These are phyloP conservation scores for Bagarius yarrelli DNA, from an alignment of 2,113 vertebrate species.

Conservation along the genomic window DNA sequence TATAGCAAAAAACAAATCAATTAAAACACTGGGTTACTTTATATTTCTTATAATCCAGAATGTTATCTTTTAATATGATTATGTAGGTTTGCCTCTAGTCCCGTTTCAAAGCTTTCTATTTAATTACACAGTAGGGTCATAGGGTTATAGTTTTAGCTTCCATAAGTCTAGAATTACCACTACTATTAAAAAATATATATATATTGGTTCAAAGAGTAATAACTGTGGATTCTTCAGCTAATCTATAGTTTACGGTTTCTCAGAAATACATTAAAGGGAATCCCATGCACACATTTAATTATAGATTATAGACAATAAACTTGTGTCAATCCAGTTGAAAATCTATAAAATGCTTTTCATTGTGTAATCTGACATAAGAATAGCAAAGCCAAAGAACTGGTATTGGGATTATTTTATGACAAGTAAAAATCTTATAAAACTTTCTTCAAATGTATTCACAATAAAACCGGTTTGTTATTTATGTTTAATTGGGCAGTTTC, in stretches of 20 bases:
- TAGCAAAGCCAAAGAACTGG: not conserved
- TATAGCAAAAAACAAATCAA: not conserved
- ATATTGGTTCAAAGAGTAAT: slow-evolving; percentile 17
- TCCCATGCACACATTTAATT: too few species aligned
- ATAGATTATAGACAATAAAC: too few species aligned
- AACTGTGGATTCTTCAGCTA: slow-evolving; percentile 12
- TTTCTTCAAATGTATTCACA: too few species aligned
- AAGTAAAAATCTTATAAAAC: slow-evolving; percentile 6
- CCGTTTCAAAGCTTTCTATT: not conserved
- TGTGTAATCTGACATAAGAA: not conserved
- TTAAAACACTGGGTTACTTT: not conserved
- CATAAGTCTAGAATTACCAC: not conserved
- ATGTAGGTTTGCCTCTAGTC: not conserved
- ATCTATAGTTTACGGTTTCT: not conserved
- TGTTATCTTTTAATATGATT: not conserved
- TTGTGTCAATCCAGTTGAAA: too few species aligned
- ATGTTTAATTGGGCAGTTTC: slow-evolving; percentile 25
- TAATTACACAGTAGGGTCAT: not conserved
- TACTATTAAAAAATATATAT: not conserved
- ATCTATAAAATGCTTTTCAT: not conserved
- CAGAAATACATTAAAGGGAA: not conserved
- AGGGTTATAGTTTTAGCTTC: not conserved
- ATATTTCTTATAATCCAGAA: not conserved
- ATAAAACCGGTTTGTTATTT: not conserved
- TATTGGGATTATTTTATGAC: not conserved